Evolutionary conservation across 2,113 vertebrate genomes (phyloP).

Genomic region (Elephantulus edwardii): DNA sequence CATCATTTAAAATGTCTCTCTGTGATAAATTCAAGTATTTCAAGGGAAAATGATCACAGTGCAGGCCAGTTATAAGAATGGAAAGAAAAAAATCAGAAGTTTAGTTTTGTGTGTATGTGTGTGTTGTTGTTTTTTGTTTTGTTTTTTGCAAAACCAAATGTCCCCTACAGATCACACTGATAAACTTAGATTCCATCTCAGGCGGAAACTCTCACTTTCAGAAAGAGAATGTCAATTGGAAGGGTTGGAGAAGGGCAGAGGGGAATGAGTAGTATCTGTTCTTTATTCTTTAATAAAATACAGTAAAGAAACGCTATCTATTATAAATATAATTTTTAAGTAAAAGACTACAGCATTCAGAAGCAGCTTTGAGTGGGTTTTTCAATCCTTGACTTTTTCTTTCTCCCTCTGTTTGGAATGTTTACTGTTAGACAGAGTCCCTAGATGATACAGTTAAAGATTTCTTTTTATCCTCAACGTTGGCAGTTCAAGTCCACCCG

Average conservation of each 20-base stretch:
- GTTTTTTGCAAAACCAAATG: background rate
- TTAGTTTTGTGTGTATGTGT: no score
- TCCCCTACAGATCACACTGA: background rate
- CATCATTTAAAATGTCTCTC: background rate
- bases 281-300: constrained; percentile 3
- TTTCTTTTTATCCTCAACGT: background rate
- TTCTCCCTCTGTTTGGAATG: constrained; percentile 10
- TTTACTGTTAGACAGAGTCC: background rate
- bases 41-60: background rate
- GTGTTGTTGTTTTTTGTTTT: no score
- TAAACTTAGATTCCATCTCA: background rate
- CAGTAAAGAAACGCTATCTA: background rate
- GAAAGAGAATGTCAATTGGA: background rate
- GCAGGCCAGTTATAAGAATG: background rate
- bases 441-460: background rate
- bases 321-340: constrained; percentile 12
- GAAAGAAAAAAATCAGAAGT: background rate
- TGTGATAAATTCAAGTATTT: constrained; percentile 10
- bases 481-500: background rate
- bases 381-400: background rate
- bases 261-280: background rate
- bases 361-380: background rate
- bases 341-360: background rate
- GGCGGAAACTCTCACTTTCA: background rate
- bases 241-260: no score